Conservation (phyloP, 2,113 vertebrate genomes). For the Myrmophylax atrothorax region DNA sequence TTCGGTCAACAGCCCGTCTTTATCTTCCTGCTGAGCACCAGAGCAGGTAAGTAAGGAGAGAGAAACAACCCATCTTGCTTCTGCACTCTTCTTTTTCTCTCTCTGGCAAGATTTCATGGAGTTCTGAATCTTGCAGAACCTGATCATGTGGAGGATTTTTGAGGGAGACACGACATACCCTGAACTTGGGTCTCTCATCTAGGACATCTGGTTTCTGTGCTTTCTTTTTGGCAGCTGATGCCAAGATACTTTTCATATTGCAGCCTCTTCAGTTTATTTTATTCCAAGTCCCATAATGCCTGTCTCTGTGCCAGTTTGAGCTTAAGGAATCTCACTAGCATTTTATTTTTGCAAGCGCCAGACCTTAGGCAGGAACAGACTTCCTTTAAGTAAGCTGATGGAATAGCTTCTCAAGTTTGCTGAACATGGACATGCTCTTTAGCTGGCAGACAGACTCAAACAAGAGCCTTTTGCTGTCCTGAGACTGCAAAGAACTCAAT, state of each 20-base stretch:
- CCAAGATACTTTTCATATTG: constrained; percentile 10
- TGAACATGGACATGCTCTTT: neutral
- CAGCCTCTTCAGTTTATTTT: constrained; percentile 12
- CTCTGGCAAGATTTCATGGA: neutral
- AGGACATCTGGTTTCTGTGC: constrained; percentile 29
- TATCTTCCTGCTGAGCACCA: constrained; percentile 90
- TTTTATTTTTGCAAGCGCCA: neutral
- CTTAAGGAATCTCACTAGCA: neutral
- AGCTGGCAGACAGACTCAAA: neutral
- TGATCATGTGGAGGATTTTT: neutral
- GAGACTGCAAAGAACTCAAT: neutral
- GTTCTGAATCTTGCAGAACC: neutral
- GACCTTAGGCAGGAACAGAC: neutral
- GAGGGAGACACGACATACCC: neutral
- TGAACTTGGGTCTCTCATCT: neutral
- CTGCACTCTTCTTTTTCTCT: neutral
- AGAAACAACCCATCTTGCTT: neutral
- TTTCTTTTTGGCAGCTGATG: constrained; percentile 15
- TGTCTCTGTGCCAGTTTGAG: constrained; percentile 15
- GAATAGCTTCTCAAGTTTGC: neutral
- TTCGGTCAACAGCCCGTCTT: constrained; percentile 89
- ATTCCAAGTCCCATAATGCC: neutral
- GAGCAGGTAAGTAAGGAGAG: constrained; percentile 80
- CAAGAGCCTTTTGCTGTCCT: neutral
- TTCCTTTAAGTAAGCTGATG: neutral